phyloP scores from a whole-genome alignment of 1,140 invertebrate species.

The Helicorthomorpha holstii region DNA sequence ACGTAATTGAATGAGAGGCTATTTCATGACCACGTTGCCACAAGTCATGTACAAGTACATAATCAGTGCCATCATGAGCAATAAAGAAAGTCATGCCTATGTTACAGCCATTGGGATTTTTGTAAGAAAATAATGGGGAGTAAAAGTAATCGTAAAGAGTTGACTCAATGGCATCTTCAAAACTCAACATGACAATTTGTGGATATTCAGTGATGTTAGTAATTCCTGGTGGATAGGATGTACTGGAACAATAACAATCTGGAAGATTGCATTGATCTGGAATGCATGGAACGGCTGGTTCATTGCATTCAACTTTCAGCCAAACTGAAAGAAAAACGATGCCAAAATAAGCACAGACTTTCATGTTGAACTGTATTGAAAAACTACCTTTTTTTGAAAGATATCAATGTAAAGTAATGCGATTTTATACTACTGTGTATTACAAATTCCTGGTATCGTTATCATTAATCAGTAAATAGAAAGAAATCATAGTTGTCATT shows the following conservation, averaged over 20 bases:
- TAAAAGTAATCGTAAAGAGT: slow-evolving; percentile 46
- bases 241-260: slow-evolving; percentile 30
- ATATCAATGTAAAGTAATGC: too few relatives aligned
- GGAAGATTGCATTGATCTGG: slow-evolving; percentile 19
- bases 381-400: too few relatives aligned
- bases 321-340: too few relatives aligned
- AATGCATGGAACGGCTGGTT: neutral
- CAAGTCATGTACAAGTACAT: slow-evolving; percentile 59
- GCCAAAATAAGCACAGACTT: too few relatives aligned
- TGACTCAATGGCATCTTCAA: slow-evolving; percentile 61
- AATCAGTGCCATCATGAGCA: slow-evolving; percentile 60
- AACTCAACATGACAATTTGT: slow-evolving; percentile 60
- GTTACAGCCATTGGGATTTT: slow-evolving; percentile 66
- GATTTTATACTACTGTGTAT: too few relatives aligned
- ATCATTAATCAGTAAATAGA: too few relatives aligned
- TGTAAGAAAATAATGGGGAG: slow-evolving; percentile 32
- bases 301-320: neutral
- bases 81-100: slow-evolving; percentile 63
- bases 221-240: slow-evolving; percentile 26
- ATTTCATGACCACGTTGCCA: slow-evolving; percentile 75
- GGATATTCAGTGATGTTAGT: slow-evolving; percentile 26
- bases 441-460: too few relatives aligned
- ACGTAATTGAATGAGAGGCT: slow-evolving; percentile 63
- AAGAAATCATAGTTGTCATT: too few relatives aligned
- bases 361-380: too few relatives aligned